These are phyloP conservation scores for Brachypodius melanocephalos DNA, from an alignment of 2,113 vertebrate genomes.

Conservation along the genomic window DNA sequence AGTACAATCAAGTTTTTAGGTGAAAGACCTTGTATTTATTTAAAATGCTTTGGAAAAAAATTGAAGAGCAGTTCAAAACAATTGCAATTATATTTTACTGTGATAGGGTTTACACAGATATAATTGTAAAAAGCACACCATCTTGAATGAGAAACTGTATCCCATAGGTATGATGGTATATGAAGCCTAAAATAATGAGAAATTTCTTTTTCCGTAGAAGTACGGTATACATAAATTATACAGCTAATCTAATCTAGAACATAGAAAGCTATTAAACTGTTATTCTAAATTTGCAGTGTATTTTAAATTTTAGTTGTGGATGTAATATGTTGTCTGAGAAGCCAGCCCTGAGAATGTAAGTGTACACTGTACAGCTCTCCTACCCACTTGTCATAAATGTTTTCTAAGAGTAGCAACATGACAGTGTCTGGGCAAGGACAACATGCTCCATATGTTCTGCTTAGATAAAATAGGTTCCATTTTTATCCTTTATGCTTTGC, in stretches of 20 bases:
- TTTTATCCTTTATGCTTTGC: neutral
- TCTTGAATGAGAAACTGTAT: neutral
- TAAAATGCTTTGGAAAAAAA: neutral
- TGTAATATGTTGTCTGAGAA: neutral
- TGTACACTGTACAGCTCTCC: neutral
- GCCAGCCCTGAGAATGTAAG: neutral
- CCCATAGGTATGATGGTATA: neutral
- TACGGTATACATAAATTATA: neutral
- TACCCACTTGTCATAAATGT: neutral
- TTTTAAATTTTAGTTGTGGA: neutral
- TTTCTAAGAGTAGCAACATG: neutral
- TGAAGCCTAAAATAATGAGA: neutral
- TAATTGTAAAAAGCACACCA: neutral
- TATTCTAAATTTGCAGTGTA: neutral
- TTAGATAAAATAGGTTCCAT: neutral
- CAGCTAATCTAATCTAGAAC: neutral
- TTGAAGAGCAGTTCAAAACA: neutral
- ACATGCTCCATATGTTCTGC: neutral
- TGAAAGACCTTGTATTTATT: slow-evolving; percentile 39
- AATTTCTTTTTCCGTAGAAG: neutral
- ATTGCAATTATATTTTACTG: slow-evolving; percentile 51
- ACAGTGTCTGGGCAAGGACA: neutral
- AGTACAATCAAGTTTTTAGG: slow-evolving; percentile 55
- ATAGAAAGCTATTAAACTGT: neutral
- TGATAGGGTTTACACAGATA: slow-evolving; percentile 11